These are phyloP conservation scores for Andricus curvator DNA, from an alignment of 2,888 invertebrate species.

Conservation along the genomic window DNA sequence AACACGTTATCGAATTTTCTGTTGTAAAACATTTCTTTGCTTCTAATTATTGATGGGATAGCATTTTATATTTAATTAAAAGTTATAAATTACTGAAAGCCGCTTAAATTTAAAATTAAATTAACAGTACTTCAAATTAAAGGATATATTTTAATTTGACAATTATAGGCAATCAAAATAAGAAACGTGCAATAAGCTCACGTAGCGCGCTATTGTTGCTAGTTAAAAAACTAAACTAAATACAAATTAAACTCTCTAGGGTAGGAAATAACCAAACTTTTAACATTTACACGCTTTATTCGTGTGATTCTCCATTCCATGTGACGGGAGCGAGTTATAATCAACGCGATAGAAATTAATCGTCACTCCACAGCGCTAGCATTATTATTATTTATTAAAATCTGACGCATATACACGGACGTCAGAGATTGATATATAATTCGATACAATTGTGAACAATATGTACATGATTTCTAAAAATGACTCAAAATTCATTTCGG, in stretches of 20 bases:
- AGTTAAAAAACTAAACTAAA: neutral
- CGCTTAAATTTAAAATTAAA: too few relatives aligned
- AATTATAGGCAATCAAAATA: too few relatives aligned
- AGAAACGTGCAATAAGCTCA: too few relatives aligned
- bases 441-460: constrained; percentile 25
- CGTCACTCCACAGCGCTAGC: constrained; percentile 8
- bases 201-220: too few relatives aligned
- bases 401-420: constrained; percentile 3
- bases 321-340: constrained; percentile 18
- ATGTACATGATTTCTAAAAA: constrained; percentile 36
- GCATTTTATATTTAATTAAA: too few relatives aligned
- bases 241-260: neutral
- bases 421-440: constrained; percentile 15
- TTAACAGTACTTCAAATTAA: too few relatives aligned
- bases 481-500: neutral
- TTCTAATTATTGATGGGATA: too few relatives aligned
- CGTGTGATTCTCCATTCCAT: constrained; percentile 18
- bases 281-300: constrained; percentile 35
- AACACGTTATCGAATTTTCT: too few relatives aligned
- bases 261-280: neutral
- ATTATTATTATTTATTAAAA: constrained; percentile 25
- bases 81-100: too few relatives aligned
- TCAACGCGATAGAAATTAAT: constrained; percentile 26
- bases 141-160: too few relatives aligned
- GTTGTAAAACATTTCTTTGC: too few relatives aligned